These are phyloP conservation scores for Limonius californicus DNA, from an alignment of 1,140 invertebrate genomes.

Conservation along the genomic window DNA sequence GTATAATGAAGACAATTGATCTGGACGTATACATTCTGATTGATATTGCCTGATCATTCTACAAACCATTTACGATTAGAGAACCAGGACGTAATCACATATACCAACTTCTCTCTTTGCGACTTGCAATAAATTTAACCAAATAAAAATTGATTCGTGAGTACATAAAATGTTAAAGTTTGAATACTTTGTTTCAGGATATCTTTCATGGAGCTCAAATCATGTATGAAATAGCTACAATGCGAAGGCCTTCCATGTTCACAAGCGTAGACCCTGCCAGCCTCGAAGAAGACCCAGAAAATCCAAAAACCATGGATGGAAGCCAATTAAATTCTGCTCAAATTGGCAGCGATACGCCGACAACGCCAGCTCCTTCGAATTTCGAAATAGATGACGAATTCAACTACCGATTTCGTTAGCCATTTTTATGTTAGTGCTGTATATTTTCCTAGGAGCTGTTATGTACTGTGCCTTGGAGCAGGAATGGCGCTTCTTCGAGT, in stretches of 20 bases:
- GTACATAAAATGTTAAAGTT: too few species aligned
- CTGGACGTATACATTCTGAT: too few species aligned
- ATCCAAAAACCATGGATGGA: slow-evolving; percentile 43
- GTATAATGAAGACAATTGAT: too few species aligned
- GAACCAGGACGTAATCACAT: too few species aligned
- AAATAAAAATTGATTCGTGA: too few species aligned
- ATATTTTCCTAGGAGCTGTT: slow-evolving; percentile 79
- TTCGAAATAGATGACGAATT: slow-evolving; percentile 85
- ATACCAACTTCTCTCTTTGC: too few species aligned
- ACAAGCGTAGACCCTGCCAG: slow-evolving; percentile 37
- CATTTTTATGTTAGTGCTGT: slow-evolving; percentile 72
- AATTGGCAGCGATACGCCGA: slow-evolving; percentile 52
- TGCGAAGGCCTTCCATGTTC: slow-evolving; percentile 64
- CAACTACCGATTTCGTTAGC: slow-evolving; percentile 87
- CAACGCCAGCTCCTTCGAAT: slow-evolving; percentile 67
- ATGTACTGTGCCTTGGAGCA: slow-evolving; percentile 73
- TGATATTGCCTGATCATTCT: too few species aligned
- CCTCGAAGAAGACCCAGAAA: slow-evolving; percentile 13
- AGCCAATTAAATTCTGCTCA: slow-evolving; percentile 27
- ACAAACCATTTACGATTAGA: too few species aligned
- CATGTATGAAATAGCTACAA: slow-evolving; percentile 71
- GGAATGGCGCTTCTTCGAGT: slow-evolving; percentile 83
- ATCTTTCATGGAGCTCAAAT: slow-evolving; percentile 78
- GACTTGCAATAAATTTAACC: too few species aligned
- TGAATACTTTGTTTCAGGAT: slow-evolving; percentile 59